These are phyloP conservation scores for Campoplex nolae DNA, from an alignment of 2,888 invertebrate species.

Conservation along the genomic window DNA sequence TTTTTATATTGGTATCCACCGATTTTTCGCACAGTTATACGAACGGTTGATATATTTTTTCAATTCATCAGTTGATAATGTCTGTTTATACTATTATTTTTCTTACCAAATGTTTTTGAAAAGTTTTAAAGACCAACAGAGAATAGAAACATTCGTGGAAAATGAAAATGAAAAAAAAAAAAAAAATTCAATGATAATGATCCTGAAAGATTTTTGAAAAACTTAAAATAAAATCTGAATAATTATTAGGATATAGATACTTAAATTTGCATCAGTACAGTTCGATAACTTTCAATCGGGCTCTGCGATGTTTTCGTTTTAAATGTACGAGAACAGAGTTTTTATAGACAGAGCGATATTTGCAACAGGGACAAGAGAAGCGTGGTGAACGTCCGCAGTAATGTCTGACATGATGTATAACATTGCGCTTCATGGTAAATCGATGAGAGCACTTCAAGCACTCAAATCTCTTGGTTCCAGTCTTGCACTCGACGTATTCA, in stretches of 20 bases:
- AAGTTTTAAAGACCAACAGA: no score
- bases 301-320: no score
- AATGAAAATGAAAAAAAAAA: not conserved
- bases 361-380: constrained; percentile 80
- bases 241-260: not conserved
- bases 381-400: constrained; percentile 81
- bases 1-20: not conserved
- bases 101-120: no score
- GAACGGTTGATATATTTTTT: not conserved
- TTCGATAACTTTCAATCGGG: not conserved
- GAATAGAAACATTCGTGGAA: not conserved
- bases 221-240: not conserved
- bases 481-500: constrained; percentile 16
- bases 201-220: not conserved
- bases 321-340: not conserved
- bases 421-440: constrained; percentile 73
- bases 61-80: not conserved
- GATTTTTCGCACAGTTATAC: not conserved
- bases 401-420: constrained; percentile 77
- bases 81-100: not conserved
- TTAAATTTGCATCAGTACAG: constrained; percentile 13
- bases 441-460: constrained; percentile 73
- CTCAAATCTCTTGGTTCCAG: constrained; percentile 65
- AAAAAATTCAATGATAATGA: not conserved
- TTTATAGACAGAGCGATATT: constrained; percentile 68